phyloP scores from a whole-genome alignment of 2,888 invertebrate species.

The Dryadula phaetusa region DNA sequence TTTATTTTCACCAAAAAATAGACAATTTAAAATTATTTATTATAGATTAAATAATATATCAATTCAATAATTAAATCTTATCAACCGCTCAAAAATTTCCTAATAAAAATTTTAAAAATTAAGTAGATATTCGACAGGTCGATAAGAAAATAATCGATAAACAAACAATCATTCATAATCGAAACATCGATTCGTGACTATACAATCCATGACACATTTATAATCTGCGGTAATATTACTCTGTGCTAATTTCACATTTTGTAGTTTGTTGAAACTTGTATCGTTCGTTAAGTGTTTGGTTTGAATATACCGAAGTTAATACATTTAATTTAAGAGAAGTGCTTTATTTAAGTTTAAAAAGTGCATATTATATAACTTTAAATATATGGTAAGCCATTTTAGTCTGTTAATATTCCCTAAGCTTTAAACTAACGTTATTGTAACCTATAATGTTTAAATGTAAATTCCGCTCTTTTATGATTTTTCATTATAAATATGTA shows the following conservation, averaged over 20 bases:
- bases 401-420: background rate
- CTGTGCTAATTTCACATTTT: constrained; percentile 21
- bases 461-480: constrained; percentile 8
- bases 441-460: constrained; percentile 20
- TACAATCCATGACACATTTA: background rate
- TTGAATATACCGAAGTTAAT: background rate
- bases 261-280: constrained; percentile 20
- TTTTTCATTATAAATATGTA: background rate
- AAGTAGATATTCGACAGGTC: background rate
- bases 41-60: no score
- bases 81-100: no score
- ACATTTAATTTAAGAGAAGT: background rate
- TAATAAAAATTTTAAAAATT: background rate
- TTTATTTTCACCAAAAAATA: background rate
- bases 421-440: background rate
- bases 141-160: background rate
- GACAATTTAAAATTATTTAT: no score
- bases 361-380: background rate
- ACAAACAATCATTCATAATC: background rate
- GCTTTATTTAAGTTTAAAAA: background rate
- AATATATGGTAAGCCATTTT: constrained; percentile 3
- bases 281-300: constrained; percentile 18
- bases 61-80: no score
- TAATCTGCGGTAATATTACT: constrained; percentile 1
- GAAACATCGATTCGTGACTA: background rate